Conservation (phyloP, 2,797 vertebrate species). For the Thripadectes ignobilis region DNA sequence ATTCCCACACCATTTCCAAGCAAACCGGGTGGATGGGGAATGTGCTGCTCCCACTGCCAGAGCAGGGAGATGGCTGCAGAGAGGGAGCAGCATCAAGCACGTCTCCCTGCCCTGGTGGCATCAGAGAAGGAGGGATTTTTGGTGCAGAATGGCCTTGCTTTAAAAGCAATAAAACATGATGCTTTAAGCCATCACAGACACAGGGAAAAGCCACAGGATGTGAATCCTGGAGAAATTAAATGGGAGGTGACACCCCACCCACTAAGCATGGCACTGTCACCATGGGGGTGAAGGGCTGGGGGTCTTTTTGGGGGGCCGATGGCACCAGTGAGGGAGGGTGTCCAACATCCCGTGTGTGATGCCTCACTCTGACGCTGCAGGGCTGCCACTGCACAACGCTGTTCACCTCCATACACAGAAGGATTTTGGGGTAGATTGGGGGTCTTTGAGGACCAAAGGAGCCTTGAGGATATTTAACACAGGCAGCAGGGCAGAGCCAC, state of each 20-base stretch:
- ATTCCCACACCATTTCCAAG: not conserved
- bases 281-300: fast-evolving
- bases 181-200: not conserved
- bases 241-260: too few species aligned
- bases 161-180: fast-evolving
- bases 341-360: fast-evolving
- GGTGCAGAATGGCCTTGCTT: fast-evolving
- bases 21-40: not conserved
- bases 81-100: fast-evolving
- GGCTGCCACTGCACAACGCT: fast-evolving
- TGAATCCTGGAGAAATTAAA: not conserved
- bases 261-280: fast-evolving
- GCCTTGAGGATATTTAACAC: fast-evolving
- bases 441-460: not conserved
- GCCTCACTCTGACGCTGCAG: fast-evolving
- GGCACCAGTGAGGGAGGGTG: fast-evolving
- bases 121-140: not conserved
- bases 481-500: not conserved
- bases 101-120: fast-evolving
- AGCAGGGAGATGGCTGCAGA: not conserved
- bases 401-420: fast-evolving
- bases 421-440: not conserved
- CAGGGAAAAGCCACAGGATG: not conserved
- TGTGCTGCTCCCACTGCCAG: fast-evolving
- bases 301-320: not conserved